Evolutionary conservation across 30 jellyfish, hydroid and myxozoan species (phyloP), one percentile per base, ranked within the genome.

Genomic region (Hydra vulgaris): DNA sequence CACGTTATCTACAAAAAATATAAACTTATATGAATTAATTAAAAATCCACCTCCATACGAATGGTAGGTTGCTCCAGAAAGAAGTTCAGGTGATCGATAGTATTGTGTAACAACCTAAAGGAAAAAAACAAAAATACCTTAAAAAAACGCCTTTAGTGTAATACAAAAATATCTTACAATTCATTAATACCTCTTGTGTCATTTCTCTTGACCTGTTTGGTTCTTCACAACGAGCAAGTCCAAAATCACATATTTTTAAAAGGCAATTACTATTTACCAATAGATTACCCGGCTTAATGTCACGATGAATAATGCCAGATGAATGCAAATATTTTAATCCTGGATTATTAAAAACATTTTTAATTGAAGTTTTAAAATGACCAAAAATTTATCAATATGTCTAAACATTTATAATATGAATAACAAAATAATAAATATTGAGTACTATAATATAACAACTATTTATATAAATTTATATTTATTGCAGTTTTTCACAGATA

Each of bases 181-280:
- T n/a, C n/a, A n/a, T n/a, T n/a, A n/a, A n/a, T n/a, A 89, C 97
- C 95, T 91, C 97, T 80, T 91, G 97, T 8, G 97, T 91, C 97
- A 91, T 91, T 82, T 91, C 97, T 74, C 92, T 86, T 77, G 89
- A 86, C 74, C 79, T 83, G 55, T 91, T 95, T 23, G 88, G 73
- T 76, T 91, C 97, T 71, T 91, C 97, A 74, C 97, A 86, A 54
- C 97, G 76, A 74, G 97, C 97, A 18, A 91, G 85, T 16, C 97
- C 97, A 80, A 91, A 91, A 74, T 91, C 97, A 75, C 97, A 91
- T 20, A 91, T 91, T 94, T 91, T 92, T 23, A 92, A 82, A 21
- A 78, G 95, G 69, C 98, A 92, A 79, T 92, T 92, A 77, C 98
- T 92, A 76, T 92, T 92, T 0, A 92, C 98, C 24, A 92, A 81